Percentiles rank a stretch among this genome's conserved stretches.
Conservation (phyloP, 2,797 vertebrate species). For the Intellagama lesueurii region DNA sequence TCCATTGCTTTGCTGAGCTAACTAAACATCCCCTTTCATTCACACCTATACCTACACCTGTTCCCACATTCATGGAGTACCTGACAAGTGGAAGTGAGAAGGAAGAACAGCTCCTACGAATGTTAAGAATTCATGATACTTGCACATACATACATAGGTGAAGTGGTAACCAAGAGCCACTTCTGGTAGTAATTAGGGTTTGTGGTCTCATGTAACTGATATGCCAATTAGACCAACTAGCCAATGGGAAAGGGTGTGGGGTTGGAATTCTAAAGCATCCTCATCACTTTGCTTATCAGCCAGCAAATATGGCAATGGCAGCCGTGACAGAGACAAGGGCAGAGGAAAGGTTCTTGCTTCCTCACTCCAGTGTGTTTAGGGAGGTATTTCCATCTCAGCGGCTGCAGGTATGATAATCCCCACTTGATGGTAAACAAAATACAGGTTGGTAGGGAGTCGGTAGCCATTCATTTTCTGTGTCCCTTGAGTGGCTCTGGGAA, state of each 20-base stretch:
- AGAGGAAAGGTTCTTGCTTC: neutral
- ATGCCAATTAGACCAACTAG: neutral
- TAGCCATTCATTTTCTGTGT: neutral
- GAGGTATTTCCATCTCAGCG: neutral
- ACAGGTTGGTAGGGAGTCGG: neutral
- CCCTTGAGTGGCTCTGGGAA: conserved; percentile 1
- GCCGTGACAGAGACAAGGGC: neutral
- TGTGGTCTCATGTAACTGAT: neutral
- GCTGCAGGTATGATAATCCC: too few species aligned
- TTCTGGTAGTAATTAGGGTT: too few species aligned
- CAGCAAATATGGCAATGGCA: neutral
- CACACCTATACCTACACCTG: neutral
- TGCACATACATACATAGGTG: neutral
- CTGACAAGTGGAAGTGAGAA: neutral
- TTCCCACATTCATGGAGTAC: neutral
- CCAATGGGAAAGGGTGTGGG: neutral
- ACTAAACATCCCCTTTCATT: neutral
- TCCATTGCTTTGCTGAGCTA: neutral
- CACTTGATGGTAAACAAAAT: neutral
- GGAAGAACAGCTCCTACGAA: neutral
- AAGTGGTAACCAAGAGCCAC: neutral
- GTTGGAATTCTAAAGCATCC: neutral
- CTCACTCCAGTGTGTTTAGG: neutral
- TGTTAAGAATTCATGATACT: neutral
- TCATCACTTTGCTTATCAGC: neutral